A percentile compares a stretch with the other conserved stretches of the same genome.
Conservation (phyloP, 37 sponge, comb jelly and placozoan genomes). For the Aphrocallistes beatrix region DNA sequence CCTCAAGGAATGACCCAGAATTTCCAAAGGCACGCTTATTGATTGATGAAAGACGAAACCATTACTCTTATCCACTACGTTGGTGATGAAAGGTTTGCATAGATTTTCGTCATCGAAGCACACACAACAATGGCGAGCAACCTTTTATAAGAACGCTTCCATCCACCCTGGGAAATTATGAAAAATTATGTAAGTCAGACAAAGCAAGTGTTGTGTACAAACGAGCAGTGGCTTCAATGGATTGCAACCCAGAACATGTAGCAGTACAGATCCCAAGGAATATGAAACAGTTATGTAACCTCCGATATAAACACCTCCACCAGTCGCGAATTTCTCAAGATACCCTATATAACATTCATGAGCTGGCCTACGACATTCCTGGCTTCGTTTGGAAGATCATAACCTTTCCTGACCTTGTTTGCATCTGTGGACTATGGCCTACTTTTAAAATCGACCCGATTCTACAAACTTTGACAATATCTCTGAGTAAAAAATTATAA, state of each 20-base stretch:
- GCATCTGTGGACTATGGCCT: not conserved
- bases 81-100: slow-evolving; percentile 12
- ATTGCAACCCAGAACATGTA: not conserved
- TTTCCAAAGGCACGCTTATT: not conserved
- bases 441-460: too few species aligned
- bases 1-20: not conserved
- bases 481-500: too few species aligned
- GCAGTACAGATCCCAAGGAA: slow-evolving; percentile 21
- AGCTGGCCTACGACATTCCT: slow-evolving; percentile 26
- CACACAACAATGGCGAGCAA: not conserved
- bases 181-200: not conserved
- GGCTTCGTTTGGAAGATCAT: slow-evolving; percentile 23
- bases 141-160: not conserved
- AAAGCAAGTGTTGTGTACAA: not conserved
- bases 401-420: slow-evolving; percentile 29
- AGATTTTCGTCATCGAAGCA: slow-evolving; percentile 1
- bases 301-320: not conserved
- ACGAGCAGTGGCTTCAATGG: not conserved
- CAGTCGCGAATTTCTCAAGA: slow-evolving; percentile 23
- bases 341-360: slow-evolving; percentile 35
- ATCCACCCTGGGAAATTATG: not conserved
- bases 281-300: slow-evolving; percentile 26
- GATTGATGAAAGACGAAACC: not conserved
- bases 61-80: not conserved
- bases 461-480: too few species aligned